Evolutionary conservation across 2,797 vertebrate species (phyloP).

Genomic region (Falco berigora): DNA sequence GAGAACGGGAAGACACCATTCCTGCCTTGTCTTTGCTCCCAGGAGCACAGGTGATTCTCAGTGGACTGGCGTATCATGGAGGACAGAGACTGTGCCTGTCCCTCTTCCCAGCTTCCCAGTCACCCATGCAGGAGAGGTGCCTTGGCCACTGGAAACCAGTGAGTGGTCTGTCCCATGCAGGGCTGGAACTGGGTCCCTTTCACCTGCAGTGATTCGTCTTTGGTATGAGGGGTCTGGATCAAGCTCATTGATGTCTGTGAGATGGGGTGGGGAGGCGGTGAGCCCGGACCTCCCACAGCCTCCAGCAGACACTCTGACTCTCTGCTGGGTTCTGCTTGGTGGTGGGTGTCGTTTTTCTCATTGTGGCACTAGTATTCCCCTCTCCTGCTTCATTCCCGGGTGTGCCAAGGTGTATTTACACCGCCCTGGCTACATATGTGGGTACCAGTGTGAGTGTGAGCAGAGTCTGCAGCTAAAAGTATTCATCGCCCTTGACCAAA

Average conservation of each 20-base stretch:
- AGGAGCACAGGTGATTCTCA: fast-evolving
- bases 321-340: background rate
- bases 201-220: background rate
- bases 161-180: background rate
- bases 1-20: background rate
- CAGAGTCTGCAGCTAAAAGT: background rate
- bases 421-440: background rate
- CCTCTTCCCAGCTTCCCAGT: background rate
- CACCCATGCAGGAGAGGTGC: fast-evolving
- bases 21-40: background rate
- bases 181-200: background rate
- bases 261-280: background rate
- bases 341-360: background rate
- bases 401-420: background rate
- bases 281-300: background rate
- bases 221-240: background rate
- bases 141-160: background rate
- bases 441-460: background rate
- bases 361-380: background rate
- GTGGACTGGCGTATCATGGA: fast-evolving
- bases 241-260: fast-evolving
- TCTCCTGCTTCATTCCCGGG: background rate
- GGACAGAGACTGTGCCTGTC: background rate
- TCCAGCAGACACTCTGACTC: background rate
- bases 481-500: background rate